Base-by-base conservation (phyloP, 2,113 vertebrate species). In the Ginglymostoma cirratum region DNA sequence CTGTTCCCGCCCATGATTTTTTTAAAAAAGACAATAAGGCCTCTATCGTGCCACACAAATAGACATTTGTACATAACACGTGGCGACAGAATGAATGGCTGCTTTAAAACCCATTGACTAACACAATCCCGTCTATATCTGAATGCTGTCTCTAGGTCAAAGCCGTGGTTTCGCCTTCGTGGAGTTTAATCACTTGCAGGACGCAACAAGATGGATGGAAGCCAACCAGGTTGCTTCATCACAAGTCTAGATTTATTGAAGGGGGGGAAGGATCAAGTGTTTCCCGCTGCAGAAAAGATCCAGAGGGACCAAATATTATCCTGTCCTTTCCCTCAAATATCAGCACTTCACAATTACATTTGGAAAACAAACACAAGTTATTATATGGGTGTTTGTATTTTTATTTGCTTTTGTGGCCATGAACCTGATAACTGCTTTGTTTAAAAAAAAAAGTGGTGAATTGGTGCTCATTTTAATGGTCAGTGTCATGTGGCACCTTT, bases 61-160 rank as follows among this genome's bases (percentile, higher is more conserved):
- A 95, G 89, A 93, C 94, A 95, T 95, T 95, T 94, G 69, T 95
- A 95, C 94, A 95, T 45, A 95, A 72, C 94, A 72, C 94, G 94
- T 95, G 94, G 94, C 94, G 94, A 95, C 94, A 95, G 69, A 45
- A 72, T 95, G 94, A 95, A 95, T 95, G 45, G 94, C 94, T 96
- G 90, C 86, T 96, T 80, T 94, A 90, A 90, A 94, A 92, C 90
- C 65, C 96, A 38, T 67, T 93, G 90, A 96, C 96, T 96, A 96
- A 96, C 96, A 80, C 96, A 87, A 92, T 80, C 90, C 96, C 96
- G 96, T 96, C 86, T 96, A 96, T 96, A 96, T 96, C 86, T 99
- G 99, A 99, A 99, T 99, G 99, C 99, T 99, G 99, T 99, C 99
- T 99, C 99, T 99, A 99, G 99, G 99, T 99, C 99, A 99, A 99